Evolutionary conservation across 2,797 vertebrate genomes (phyloP).

Genomic region (Chrysolophus pictus): DNA sequence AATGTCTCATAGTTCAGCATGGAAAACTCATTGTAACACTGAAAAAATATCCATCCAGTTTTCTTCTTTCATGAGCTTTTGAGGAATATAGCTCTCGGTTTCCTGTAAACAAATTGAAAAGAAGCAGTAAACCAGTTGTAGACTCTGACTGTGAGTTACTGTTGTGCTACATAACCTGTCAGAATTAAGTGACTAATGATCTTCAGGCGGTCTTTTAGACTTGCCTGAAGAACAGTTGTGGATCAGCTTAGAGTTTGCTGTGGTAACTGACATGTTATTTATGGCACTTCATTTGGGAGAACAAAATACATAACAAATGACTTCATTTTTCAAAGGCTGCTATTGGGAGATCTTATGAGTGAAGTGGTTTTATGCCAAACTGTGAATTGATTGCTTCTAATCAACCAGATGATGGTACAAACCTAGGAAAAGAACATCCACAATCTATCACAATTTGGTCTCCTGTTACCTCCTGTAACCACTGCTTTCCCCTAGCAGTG

Average conservation of each 20-base stretch:
- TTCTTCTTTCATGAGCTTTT: not conserved
- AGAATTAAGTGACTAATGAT: not conserved
- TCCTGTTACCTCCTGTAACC: constrained; percentile 4
- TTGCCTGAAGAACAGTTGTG: constrained; percentile 19
- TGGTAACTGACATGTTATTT: constrained; percentile 56
- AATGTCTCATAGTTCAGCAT: rapidly evolving
- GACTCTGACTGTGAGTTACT: not conserved
- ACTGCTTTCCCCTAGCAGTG: not conserved
- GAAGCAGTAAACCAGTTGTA: not conserved
- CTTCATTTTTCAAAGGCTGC: constrained; percentile 54
- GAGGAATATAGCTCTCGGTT: not conserved
- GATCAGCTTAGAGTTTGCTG: constrained; percentile 5
- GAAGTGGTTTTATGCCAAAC: constrained; percentile 47
- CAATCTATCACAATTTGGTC: constrained; percentile 36
- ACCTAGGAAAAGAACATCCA: not conserved
- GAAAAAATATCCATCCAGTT: not conserved
- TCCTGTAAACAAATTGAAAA: not conserved
- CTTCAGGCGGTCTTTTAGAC: not conserved
- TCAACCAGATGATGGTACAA: constrained; percentile 53
- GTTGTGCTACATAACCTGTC: not conserved
- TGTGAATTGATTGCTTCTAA: constrained; percentile 64
- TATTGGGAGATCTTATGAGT: constrained; percentile 33
- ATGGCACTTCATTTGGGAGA: constrained; percentile 41
- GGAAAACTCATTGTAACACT: not conserved
- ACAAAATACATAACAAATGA: constrained; percentile 31